Conservation (phyloP, 2,113 vertebrate genomes). For the Pteruthius melanotis region DNA sequence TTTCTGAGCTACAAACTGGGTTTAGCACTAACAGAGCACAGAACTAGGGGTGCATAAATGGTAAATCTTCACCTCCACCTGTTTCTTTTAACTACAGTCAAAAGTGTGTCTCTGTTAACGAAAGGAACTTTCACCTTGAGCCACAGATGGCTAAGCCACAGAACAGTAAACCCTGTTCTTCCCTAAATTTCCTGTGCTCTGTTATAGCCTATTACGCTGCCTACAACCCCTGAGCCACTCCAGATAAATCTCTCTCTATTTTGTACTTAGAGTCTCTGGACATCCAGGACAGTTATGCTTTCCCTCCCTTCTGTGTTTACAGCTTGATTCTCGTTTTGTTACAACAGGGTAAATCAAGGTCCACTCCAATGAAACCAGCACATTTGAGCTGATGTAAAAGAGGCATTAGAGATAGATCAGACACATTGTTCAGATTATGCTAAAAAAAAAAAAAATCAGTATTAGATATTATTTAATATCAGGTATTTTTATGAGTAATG, state of each 20-base stretch:
- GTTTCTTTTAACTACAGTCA: neutral
- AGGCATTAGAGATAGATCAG: neutral
- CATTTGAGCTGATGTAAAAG: neutral
- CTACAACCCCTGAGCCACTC: neutral
- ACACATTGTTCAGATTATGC: neutral
- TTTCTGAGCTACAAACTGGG: neutral
- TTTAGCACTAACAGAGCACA: neutral
- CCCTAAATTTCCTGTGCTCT: neutral
- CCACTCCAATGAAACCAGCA: neutral
- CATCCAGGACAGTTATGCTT: neutral
- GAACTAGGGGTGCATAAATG: neutral
- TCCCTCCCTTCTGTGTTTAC: neutral
- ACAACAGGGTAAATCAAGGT: neutral
- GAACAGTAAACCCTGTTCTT: neutral
- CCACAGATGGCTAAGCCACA: neutral
- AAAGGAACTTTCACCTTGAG: neutral
- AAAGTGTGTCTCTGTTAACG: neutral
- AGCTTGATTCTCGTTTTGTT: neutral
- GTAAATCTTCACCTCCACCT: neutral
- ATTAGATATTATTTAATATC: no score
- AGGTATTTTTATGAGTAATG: neutral
- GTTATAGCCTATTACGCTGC: neutral
- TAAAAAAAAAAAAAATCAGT: neutral
- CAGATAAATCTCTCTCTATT: slow-evolving; percentile 35
- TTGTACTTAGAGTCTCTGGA: neutral